Base-by-base conservation (phyloP, 2,888 invertebrate genomes). In the Crematogaster levior region DNA sequence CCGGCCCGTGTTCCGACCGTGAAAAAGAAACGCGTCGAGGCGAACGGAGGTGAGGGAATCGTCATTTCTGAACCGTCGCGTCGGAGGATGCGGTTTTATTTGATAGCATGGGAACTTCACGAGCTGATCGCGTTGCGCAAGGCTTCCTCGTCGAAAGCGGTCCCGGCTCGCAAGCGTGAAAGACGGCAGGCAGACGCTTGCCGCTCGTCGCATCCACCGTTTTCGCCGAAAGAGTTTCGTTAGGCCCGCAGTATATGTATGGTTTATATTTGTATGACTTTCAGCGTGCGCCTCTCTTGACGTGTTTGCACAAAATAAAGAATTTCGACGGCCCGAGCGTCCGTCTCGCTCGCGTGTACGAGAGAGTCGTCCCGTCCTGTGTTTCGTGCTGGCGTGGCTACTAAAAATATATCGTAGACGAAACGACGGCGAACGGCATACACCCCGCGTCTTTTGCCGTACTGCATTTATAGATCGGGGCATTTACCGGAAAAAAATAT, bases 191-290 rank as follows among this genome's bases (percentile, higher is more conserved):
- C 56, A 30, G 53, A 53, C 53, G 43, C n/a, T n/a, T n/a, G 34
- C 46, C 73, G 60, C 40, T 27, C 60, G 74, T 40, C 40, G 56
- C 56, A 18, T 30, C 43, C 75, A 37, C 12, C 63, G 74, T 65
- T 75, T 75, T 77, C 77, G 70, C 70, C 77, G 77, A 77, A 81
- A 81, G 63, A 21, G 53, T 75, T 79, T 72, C 72, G 53, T 37
- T 46, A 61, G 79, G 53, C 48, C 30, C 56, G 43, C 51, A 37
- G 40, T 81, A 72, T 83, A 72, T n/a, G n/a, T 83, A 81, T 81
- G 83, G 72, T 83, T 83, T 83, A 83, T 83, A 73, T 83, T 83
- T 81, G 81, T 83, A 83, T 46, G 83, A 83, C 81, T 81, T 81
- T 81, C 82, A 77, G 15, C 63, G 60, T 30, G 60, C 48, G n/a